A percentile compares a stretch with the other conserved stretches of the same genome.
phyloP scores from a whole-genome alignment of 2,113 vertebrate genomes.

The Tragelaphus strepsiceros region DNA sequence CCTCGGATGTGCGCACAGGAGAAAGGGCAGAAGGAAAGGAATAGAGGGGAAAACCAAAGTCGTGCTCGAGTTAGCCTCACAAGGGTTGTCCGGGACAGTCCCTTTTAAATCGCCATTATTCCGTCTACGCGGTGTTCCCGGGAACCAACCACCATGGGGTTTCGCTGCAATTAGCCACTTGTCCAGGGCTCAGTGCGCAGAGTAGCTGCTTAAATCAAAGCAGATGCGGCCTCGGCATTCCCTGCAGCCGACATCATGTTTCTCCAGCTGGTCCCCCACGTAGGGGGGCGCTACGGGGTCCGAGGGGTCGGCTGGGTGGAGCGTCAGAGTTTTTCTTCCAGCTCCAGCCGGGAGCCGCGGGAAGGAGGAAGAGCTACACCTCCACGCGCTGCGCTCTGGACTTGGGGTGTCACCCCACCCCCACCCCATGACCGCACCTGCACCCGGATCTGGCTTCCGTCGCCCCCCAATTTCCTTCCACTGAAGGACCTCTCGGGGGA shows the following conservation, averaged over 20 bases:
- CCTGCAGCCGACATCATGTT: conserved; percentile 47
- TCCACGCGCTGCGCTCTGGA: neutral
- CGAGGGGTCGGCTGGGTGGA: neutral
- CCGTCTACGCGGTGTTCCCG: neutral
- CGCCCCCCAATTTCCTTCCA: neutral
- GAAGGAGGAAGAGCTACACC: neutral
- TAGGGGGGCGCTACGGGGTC: conserved; percentile 39
- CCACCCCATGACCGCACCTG: neutral
- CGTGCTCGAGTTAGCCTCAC: neutral
- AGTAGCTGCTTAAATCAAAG: conserved; percentile 64
- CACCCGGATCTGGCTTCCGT: neutral
- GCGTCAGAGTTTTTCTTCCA: neutral
- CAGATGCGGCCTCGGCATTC: conserved; percentile 71
- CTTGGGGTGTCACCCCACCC: neutral
- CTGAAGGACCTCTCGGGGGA: neutral
- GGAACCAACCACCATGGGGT: neutral
- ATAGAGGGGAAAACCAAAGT: neutral
- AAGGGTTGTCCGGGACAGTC: neutral
- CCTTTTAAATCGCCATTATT: neutral
- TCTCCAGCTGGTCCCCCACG: conserved; percentile 66
- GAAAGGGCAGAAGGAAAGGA: neutral
- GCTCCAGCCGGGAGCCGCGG: neutral
- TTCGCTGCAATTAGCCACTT: conserved; percentile 50
- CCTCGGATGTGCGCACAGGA: neutral
- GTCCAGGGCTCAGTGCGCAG: conserved; percentile 45